Base-by-base conservation (phyloP, 2,113 vertebrate genomes). In the Pogonocichla stellata region DNA sequence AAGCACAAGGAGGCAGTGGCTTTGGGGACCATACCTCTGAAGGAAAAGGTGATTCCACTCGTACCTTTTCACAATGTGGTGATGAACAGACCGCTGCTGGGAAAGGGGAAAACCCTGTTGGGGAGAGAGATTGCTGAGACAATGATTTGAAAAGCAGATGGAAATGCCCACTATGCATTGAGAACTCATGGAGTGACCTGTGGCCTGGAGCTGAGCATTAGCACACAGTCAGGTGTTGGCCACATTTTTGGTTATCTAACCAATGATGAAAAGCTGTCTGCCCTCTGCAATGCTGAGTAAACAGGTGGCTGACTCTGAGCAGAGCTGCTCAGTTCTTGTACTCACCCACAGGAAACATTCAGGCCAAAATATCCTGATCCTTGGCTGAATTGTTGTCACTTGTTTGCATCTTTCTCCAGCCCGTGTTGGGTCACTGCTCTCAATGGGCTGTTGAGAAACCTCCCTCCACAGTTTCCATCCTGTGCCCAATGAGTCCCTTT, bases 81-180 rank as follows among this genome's bases (percentile, higher is more conserved):
- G n/a, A n/a, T n/a, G n/a, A n/a, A n/a, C n/a, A n/a, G n/a, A n/a
- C n/a, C n/a, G n/a, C 22, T 7, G 2, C 43, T 36, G 28, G 51
- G 36, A 69, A 90, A 86, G 22, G 8, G 9, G 4, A 70, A 36
- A 78, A 74, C 23, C 1, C 0, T 19, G 4, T 0, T 80, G 34
- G 5, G 29, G 19, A 42, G 29, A 78, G 33, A 71, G 5, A 40
- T 29, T 47, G 19, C n/a, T 69, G 25, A 73, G 43, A 34, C 25
- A 36, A 12, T 9, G 10, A 53, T 17, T 20, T 57, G 40, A 77
- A 60, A 58, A 80, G 24, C 23, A 66, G 64, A 78, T 81, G 33
- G 33, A 74, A 33, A 29, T 2, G 0, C 50, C n/a, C 11, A 17
- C 36, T 15, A n/a, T 0, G 0, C 4, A 42, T 18, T 7, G 3